Percentiles rank a stretch among this genome's conserved stretches.
Evolutionary conservation across 2,113 vertebrate genomes (phyloP).

Genomic region (Hyperoodon ampullatus): DNA sequence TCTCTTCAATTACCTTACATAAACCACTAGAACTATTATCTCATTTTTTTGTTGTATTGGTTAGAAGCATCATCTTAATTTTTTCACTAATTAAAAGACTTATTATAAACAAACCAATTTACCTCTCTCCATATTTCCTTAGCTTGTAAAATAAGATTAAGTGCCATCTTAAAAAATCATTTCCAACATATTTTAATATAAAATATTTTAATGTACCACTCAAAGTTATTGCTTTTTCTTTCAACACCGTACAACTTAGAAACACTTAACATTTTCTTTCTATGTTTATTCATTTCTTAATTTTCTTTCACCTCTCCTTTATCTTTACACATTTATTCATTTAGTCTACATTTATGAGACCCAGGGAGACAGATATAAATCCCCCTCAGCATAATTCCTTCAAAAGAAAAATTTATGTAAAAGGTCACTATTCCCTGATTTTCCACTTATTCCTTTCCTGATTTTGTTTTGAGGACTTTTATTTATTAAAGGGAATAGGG

Average conservation of each 20-base stretch:
- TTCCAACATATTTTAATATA: background rate
- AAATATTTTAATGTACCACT: constrained; percentile 21
- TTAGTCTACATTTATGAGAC: background rate
- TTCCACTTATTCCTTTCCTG: constrained; percentile 46
- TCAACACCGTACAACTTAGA: background rate
- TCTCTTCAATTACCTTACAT: background rate
- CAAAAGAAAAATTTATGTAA: constrained; percentile 14
- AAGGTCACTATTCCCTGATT: background rate
- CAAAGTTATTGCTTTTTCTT: constrained; percentile 26
- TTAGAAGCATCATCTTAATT: constrained; percentile 56
- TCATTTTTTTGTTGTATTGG: background rate
- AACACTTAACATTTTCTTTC: constrained; percentile 21
- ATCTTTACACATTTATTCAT: background rate
- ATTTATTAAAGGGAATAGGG: background rate
- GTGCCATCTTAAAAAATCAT: background rate
- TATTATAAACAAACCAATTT: constrained; percentile 30
- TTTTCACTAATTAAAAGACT: constrained; percentile 33
- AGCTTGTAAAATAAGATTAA: background rate
- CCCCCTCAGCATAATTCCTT: background rate
- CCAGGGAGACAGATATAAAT: background rate
- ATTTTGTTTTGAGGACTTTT: constrained; percentile 11
- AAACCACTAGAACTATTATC: background rate
- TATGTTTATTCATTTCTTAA: constrained; percentile 11
- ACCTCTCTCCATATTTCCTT: background rate
- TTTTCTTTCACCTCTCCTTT: constrained; percentile 29